Conservation (phyloP, 2,797 vertebrate species). For the Leptoclinus maculatus region DNA sequence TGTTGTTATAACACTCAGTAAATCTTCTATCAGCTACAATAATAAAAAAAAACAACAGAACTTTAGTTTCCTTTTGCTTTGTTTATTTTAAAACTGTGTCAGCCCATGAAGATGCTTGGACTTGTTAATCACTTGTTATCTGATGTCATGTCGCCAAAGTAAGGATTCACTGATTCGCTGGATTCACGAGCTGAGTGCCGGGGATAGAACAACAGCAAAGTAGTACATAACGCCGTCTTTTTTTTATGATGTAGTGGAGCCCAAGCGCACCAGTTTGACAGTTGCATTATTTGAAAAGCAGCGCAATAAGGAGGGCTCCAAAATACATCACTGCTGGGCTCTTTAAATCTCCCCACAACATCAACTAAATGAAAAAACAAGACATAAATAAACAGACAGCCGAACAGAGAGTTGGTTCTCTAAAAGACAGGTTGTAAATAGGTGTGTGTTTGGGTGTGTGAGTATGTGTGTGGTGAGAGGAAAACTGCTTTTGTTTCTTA, state of each 20-base stretch:
- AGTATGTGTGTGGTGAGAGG: conserved; percentile 5
- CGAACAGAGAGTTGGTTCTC: conserved; percentile 42
- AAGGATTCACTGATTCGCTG: conserved; percentile 10
- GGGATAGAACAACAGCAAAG: conserved; percentile 30
- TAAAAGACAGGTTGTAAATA: conserved; percentile 68
- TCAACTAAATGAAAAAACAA: conserved; percentile 65
- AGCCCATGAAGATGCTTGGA: neutral
- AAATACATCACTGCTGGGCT: conserved; percentile 54
- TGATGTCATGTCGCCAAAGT: conserved; percentile 36
- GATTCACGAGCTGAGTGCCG: conserved; percentile 34
- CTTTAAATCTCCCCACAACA: conserved; percentile 71
- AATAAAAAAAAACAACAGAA: neutral
- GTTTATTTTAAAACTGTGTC: conserved; percentile 11
- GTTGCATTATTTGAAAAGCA: conserved; percentile 73
- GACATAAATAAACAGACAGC: conserved; percentile 67
- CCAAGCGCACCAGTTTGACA: conserved; percentile 50
- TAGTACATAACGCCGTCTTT: conserved; percentile 43
- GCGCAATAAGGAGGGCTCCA: conserved; percentile 45
- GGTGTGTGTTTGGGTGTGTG: conserved; percentile 11
- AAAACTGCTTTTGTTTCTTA: conserved; percentile 46
- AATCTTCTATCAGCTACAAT: neutral
- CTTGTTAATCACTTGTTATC: conserved; percentile 47
- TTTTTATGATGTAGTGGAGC: conserved; percentile 58
- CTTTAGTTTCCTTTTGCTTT: conserved; percentile 1
- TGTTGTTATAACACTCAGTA: neutral